Conservation (phyloP, 2,888 invertebrate species). For the Ceriagrion tenellum region DNA sequence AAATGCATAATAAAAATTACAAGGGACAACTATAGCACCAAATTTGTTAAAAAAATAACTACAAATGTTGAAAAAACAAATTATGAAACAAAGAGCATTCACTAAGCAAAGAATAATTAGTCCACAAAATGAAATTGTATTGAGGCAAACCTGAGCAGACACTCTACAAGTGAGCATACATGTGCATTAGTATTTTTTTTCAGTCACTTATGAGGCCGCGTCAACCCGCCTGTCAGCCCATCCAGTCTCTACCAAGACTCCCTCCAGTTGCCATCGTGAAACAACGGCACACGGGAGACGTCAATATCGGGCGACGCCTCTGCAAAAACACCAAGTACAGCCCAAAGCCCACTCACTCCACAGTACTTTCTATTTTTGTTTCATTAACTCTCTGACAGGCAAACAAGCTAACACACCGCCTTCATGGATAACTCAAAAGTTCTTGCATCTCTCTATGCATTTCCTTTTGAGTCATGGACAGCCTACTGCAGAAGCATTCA, state of each 20-base stretch:
- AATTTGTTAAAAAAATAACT: neutral
- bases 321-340: conserved; percentile 69
- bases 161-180: conserved; percentile 65
- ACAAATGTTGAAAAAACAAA: neutral
- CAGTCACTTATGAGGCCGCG: conserved; percentile 64
- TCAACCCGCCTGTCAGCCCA: conserved; percentile 48
- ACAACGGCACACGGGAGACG: conserved; percentile 72
- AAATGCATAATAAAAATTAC: neutral
- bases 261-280: conserved; percentile 72
- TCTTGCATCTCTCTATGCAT: neutral
- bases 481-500: neutral
- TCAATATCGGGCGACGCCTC: conserved; percentile 72
- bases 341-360: conserved; percentile 57
- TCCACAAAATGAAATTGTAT: conserved; percentile 35
- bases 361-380: neutral
- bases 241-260: conserved; percentile 71
- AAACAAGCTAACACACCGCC: neutral
- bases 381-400: neutral
- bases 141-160: conserved; percentile 64
- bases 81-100: neutral
- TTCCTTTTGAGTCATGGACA: neutral
- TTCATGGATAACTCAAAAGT: neutral
- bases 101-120: conserved; percentile 2
- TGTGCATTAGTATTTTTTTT: conserved; percentile 62
- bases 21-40: neutral